Base-by-base conservation (phyloP, 2,888 invertebrate species). In the Trissolcus brochymenae region DNA sequence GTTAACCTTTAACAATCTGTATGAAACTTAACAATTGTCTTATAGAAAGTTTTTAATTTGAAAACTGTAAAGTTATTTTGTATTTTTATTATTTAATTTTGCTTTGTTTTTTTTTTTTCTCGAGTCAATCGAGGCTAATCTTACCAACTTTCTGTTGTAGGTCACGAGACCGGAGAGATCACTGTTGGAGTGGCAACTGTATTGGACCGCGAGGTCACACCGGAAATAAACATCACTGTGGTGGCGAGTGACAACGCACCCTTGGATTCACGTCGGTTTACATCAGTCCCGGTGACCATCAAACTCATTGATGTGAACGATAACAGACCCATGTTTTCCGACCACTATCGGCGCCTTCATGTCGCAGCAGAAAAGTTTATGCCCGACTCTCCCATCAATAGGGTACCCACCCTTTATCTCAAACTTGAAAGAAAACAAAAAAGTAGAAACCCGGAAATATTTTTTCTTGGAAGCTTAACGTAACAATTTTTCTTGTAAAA, bases 291-390 rank as follows among this genome's bases (percentile, higher is more conserved):
- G 21, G 95, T 96, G 1, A 92, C 94, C 84, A 92, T 96, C 51
- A 93, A 93, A 87, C 91, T 97, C 9, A 86, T 92, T 25, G 97
- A 98, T 87, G 92, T 95, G n/a, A 97, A 98, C 88, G 97, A 98
- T 89, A 96, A 97, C 89, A 90, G 93, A 0, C 98, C 98, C 0
- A 90, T 93, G 53, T 98, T 98, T 88, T 92, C 92, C 0, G 94
- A 94, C 81, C 92, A 92, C 55, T 92, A 92, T 7, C 97, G 96
- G 88, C 92, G 93, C 81, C 93, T 94, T 0, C 94, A 93, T 0
- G 94, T 97, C 13, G 76, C 74, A 4, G 94, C 95, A 0, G 97
- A 97, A 87, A 96, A 96, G 87, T 91, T 95, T 0, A 93, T 94
- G 11, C 89, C 95, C 16, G 93, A 94, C 85, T 94, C 96, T 0